Percentiles rank a stretch among this genome's conserved stretches.
These are phyloP conservation scores for pig (Sus scrofa) DNA, from an alignment of 2,113 vertebrate species.

Conservation along the genomic window DNA sequence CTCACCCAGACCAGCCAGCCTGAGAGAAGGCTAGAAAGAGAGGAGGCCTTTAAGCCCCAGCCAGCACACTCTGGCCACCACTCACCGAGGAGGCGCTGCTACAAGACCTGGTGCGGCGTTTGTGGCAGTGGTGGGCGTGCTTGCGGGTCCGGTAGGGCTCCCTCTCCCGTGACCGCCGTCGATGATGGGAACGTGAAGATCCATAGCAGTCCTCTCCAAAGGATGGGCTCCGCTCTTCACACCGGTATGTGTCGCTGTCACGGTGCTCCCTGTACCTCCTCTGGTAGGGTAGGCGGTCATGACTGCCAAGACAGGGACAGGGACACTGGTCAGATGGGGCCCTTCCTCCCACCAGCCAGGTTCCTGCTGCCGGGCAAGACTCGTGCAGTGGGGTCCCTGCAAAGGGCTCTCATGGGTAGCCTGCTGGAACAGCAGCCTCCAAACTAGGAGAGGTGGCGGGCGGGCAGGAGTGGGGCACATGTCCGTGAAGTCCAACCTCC, in stretches of 20 bases:
- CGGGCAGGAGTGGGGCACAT: background rate
- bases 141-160: slow-evolving; percentile 81
- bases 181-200: slow-evolving; percentile 80
- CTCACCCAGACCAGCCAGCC: slow-evolving; percentile 87
- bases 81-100: slow-evolving; percentile 93
- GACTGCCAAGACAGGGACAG: slow-evolving; percentile 76
- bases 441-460: background rate
- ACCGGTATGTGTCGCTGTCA: slow-evolving; percentile 83
- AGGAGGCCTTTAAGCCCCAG: slow-evolving; percentile 74
- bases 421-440: background rate
- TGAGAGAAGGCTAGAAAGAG: slow-evolving; percentile 80
- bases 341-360: background rate
- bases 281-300: slow-evolving; percentile 87
- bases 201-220: slow-evolving; percentile 86
- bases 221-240: slow-evolving; percentile 87
- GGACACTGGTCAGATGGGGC: background rate
- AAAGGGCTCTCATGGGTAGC: background rate
- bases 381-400: background rate
- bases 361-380: background rate
- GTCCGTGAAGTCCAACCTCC: background rate
- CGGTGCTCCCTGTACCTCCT: slow-evolving; percentile 84
- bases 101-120: slow-evolving; percentile 90
- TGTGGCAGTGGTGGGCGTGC: slow-evolving; percentile 85
- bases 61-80: slow-evolving; percentile 85
- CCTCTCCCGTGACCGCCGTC: slow-evolving; percentile 86